Evolutionary conservation across 2,113 vertebrate genomes (phyloP), one percentile per base, ranked within the genome.

Genomic region (Ciconia stormi): DNA sequence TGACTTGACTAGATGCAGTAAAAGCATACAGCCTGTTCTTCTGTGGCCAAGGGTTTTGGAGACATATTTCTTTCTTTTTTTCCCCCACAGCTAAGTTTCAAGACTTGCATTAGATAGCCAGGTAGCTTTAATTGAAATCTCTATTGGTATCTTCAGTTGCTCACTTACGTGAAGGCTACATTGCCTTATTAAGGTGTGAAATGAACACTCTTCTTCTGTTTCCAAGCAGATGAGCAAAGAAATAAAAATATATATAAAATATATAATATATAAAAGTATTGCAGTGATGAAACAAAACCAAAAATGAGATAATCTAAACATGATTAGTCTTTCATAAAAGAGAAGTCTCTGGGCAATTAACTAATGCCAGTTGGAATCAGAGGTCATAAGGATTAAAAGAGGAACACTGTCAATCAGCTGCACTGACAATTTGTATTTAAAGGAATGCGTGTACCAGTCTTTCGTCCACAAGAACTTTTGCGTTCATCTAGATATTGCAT

Each of bases 201-300:
- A 99, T 99, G 99, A 99, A 99, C 99, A 99, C 99, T 99, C 99
- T 99, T 99, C 99, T 99, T 99, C 99, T 99, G 99, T 99, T 99
- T 98, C 99, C 99, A 99, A 99, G 99, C 99, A 98, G 99, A 99
- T 99, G 99, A 99, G 99, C 98, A 98, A 99, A 99, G 99, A 99
- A 98, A 98, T 97, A 98, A 98, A 98, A 98, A 99, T 98, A 98
- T 97, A 98, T 97, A 98, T 97, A 98, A 98, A 98, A 98, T 97
- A 98, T 97, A 97, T 97, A 98, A 98, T 97, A 98, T 97, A 97
- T 94, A 99, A 98, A 98, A 99, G 98, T 98, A 98, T 98, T 96
- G 98, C 98, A 98, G 98, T 98, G 99, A 99, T 99, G 99, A 99
- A 98, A 98, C 96, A 98, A 97, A 98, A 98, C 98, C 96, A 97